These are phyloP conservation scores for Drosophila navojoa DNA, from an alignment of 1,140 invertebrate genomes.

Conservation along the genomic window DNA sequence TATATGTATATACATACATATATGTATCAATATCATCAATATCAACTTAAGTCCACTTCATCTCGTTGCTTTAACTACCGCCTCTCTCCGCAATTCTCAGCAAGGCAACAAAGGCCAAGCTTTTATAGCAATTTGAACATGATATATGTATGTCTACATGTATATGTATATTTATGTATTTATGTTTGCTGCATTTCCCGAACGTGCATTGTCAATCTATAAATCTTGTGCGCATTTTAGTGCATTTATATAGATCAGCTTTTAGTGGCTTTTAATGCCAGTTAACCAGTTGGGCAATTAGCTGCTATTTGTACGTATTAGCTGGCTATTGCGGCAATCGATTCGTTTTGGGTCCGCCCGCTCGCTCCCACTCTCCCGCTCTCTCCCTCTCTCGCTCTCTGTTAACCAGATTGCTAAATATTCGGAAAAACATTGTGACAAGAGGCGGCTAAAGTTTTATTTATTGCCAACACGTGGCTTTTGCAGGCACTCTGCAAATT, in stretches of 20 bases:
- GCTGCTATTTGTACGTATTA: not conserved
- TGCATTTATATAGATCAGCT: not conserved
- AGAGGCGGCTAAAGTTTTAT: slow-evolving; percentile 42
- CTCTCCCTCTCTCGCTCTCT: slow-evolving; percentile 6
- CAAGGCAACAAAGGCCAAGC: too few species aligned
- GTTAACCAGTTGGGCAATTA: not conserved
- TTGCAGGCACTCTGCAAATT: slow-evolving; percentile 36
- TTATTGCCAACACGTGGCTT: slow-evolving; percentile 48
- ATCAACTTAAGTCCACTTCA: too few species aligned
- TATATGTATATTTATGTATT: too few species aligned
- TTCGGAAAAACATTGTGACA: slow-evolving; percentile 35
- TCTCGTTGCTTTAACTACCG: too few species aligned
- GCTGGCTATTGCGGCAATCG: slow-evolving; percentile 2
- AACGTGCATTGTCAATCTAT: too few species aligned
- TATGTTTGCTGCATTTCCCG: too few species aligned
- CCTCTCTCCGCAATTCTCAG: too few species aligned
- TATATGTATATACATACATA: too few species aligned
- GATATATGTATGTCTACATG: too few species aligned
- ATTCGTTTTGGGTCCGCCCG: not conserved
- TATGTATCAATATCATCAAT: too few species aligned
- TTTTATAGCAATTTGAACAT: too few species aligned
- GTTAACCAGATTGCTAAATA: slow-evolving; percentile 27
- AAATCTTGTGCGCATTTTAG: not conserved
- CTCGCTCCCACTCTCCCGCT: not conserved
- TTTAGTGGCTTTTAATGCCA: not conserved